phyloP scores from a whole-genome alignment of 2,888 invertebrate species.

The Seira sanloemensis region DNA sequence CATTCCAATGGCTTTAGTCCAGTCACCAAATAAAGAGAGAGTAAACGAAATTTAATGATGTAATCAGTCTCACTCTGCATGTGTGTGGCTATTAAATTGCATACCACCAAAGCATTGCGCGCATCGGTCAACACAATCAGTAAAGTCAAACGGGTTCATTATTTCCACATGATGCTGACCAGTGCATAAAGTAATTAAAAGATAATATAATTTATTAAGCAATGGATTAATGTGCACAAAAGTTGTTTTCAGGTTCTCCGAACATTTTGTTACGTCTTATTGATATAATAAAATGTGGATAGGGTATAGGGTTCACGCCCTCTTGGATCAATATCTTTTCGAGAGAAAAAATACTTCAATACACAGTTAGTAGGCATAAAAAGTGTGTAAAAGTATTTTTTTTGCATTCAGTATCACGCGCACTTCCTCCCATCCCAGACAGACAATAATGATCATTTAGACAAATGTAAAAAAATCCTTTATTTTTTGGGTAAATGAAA shows the following conservation, averaged over 20 bases:
- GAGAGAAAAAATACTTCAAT: neutral
- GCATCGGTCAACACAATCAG: conserved; percentile 20
- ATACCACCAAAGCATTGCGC: neutral
- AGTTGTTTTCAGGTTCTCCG: too few relatives aligned
- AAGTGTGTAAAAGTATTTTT: neutral
- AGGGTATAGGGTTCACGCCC: neutral
- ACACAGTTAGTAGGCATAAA: neutral
- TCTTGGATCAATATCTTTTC: neutral
- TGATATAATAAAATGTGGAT: neutral
- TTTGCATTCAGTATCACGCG: neutral
- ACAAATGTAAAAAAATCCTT: too few relatives aligned
- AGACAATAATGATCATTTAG: too few relatives aligned
- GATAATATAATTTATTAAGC: conserved; percentile 10
- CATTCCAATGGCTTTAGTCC: neutral
- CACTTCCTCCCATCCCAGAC: neutral
- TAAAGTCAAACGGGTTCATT: conserved; percentile 44
- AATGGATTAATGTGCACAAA: neutral
- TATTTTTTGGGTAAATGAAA: too few relatives aligned
- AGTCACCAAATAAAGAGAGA: neutral
- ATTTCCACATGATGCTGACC: conserved; percentile 20
- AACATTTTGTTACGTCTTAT: too few relatives aligned
- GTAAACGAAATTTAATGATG: neutral
- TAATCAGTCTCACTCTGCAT: neutral
- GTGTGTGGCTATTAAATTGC: neutral
- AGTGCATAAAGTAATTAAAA: conserved; percentile 41